Evolutionary conservation across 1,140 invertebrate species (phyloP).

Genomic region (Drosophila dunni): DNA sequence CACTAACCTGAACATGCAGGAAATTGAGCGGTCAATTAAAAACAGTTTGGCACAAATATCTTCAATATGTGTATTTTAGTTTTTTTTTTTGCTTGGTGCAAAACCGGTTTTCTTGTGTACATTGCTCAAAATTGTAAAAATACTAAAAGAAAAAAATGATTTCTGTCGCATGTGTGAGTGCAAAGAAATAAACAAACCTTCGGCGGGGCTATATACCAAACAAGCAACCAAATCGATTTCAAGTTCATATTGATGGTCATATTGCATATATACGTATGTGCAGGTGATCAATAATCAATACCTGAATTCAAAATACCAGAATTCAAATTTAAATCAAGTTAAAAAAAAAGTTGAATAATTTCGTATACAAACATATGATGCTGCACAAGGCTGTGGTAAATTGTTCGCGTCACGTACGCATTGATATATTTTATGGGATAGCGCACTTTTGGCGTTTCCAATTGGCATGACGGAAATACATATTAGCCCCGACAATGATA

Average conservation of each 20-base stretch:
- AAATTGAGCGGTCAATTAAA: conserved; percentile 26
- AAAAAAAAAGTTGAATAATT: not conserved
- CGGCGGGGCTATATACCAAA: conserved; percentile 46
- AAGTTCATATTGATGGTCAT: conserved; percentile 72
- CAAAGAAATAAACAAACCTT: conserved; percentile 79
- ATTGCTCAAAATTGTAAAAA: conserved; percentile 25
- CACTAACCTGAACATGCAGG: not conserved
- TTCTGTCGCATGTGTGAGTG: conserved; percentile 44
- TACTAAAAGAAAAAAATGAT: not conserved
- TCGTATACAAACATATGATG: not conserved
- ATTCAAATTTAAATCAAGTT: conserved; percentile 33
- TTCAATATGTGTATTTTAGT: conserved; percentile 61
- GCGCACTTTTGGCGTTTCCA: conserved; percentile 16
- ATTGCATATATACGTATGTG: conserved; percentile 44
- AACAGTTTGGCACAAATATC: conserved; percentile 55
- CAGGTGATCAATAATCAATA: conserved; percentile 54
- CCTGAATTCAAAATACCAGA: conserved; percentile 36
- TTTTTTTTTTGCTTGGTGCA: conserved; percentile 36
- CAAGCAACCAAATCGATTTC: conserved; percentile 73
- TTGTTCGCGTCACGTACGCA: conserved; percentile 55
- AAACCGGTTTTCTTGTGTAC: conserved; percentile 58
- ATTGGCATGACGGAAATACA: conserved; percentile 77
- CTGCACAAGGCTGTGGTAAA: conserved; percentile 41
- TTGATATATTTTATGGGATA: conserved; percentile 47
- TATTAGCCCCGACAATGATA: conserved; percentile 73